These are phyloP conservation scores for Enteromius treurensis DNA, from an alignment of 2,797 vertebrate species.

Conservation along the genomic window DNA sequence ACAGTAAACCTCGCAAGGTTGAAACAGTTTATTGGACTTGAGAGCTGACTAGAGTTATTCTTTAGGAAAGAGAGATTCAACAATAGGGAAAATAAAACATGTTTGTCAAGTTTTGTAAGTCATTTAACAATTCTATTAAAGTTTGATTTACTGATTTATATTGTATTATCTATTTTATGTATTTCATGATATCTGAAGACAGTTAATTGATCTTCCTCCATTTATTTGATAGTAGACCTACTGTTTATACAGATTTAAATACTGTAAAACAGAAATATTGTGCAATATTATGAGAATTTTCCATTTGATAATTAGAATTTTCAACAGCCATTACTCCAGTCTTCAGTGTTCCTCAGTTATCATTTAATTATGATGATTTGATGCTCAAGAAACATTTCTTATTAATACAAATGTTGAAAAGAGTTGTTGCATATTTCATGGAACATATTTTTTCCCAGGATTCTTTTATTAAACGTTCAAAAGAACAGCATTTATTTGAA, in stretches of 20 bases:
- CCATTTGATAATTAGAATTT: neutral
- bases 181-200: neutral
- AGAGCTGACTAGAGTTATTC: neutral
- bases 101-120: neutral
- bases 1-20: neutral
- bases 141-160: neutral
- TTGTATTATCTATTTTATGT: neutral
- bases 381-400: neutral
- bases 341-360: neutral
- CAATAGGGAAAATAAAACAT: neutral
- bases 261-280: too few relatives aligned
- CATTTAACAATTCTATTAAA: neutral
- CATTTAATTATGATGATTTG: neutral
- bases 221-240: neutral
- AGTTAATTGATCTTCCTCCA: neutral
- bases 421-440: neutral
- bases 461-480: neutral
- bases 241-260: too few relatives aligned
- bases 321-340: neutral
- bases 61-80: neutral
- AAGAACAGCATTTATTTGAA: neutral
- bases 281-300: neutral
- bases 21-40: neutral
- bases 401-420: neutral
- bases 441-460: neutral